Base-by-base conservation (phyloP, 2,888 invertebrate genomes). In the Listrodromus nycthemerus region DNA sequence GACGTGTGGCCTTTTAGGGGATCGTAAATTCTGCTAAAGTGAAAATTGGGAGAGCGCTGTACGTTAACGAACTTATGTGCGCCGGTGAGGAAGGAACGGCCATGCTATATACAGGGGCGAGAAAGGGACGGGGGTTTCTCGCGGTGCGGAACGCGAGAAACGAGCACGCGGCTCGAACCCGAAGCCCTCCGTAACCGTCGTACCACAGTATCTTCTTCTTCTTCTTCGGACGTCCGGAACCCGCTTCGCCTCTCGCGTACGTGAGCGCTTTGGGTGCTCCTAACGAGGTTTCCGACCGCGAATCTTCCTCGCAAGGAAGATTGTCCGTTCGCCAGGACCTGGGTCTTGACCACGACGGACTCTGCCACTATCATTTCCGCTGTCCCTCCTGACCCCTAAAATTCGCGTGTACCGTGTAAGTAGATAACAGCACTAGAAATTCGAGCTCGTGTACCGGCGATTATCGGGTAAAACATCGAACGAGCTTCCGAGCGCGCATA, bases 1-100 rank as follows among this genome's bases (percentile, higher is more conserved):
- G 82, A 82, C 71, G 88, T 87, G 88, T 87, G 88, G 89, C 89
- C 91, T 91, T 91, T 91, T 91, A 91, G 91, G 87, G 82, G 89
- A 87, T 90, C 91, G 90, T 91, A 91, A 91, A 91, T 91, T 91
- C 89, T 90, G 89, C 89, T 91, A 90, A 90, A 89, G 91, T 89
- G 90, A 89, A 91, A 91, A 91, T 91, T 91, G 91, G 91, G 89
- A 82, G 84, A 83, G 78, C 70, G 75, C 88, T 89, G 89, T 89
- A 89, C 89, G 89, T 91, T 84, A 91, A 91, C 91, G 90, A 91
- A 91, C 91, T 91, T 90, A 91, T 90, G 90, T 90, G 90, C 81
- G 78, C 83, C 86, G 83, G 63, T 65, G 63, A 67, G 74, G 80
- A 30, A 27, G 61, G 27, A 61, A 61, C 27, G 30, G 5, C 27